Base-by-base conservation (phyloP, 1,140 invertebrate genomes). In the Calephelis virginiensis region DNA sequence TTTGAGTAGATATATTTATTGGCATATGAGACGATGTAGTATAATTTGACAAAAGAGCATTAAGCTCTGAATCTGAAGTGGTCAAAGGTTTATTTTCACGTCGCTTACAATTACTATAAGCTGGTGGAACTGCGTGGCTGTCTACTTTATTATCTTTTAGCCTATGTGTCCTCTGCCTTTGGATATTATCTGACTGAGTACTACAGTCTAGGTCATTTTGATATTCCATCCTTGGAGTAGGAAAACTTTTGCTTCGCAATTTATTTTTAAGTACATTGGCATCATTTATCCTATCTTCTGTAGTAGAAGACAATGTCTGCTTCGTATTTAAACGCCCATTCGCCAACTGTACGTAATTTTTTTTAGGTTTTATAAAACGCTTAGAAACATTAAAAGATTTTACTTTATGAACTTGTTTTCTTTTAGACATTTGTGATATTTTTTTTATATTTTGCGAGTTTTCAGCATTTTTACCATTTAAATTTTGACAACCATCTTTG, bases 321-420 rank as follows among this genome's bases (percentile, higher is more conserved):
- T 67, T 63, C 9, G 6, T n/a, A 61, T 48, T 46, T n/a, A 48
- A 45, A n/a, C 17, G 49, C 5, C 50, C 49, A 56, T 37, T 56
- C 53, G 28, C 14, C 11, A 50, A 56, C 28, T 63, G 43, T 11
- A 38, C 40, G 10, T 66, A 61, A 37, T 46, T 11, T 40, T 66
- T 69, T 61, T 74, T 75, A 56, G 64, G 75, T 62, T 74, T 85
- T 50, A 75, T 63, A 13, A 86, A 63, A 17, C 78, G 72, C 61
- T 76, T 83, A 5, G 86, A 88, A 69, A 89, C 83, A 74, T 90
- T 89, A 50, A 88, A 76, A 5, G 85, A 88, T 73, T 89, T 90
- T 8, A 90, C 82, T 79, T 88, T 90, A 64, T 90, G 88, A 17
- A 86, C 61, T 37, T 69, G 75, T 69, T 79, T 80, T 69, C 67